A percentile compares a stretch with the other conserved stretches of the same genome.
Conservation (phyloP, 2,113 vertebrate genomes). For the Butastur rufipennis region DNA sequence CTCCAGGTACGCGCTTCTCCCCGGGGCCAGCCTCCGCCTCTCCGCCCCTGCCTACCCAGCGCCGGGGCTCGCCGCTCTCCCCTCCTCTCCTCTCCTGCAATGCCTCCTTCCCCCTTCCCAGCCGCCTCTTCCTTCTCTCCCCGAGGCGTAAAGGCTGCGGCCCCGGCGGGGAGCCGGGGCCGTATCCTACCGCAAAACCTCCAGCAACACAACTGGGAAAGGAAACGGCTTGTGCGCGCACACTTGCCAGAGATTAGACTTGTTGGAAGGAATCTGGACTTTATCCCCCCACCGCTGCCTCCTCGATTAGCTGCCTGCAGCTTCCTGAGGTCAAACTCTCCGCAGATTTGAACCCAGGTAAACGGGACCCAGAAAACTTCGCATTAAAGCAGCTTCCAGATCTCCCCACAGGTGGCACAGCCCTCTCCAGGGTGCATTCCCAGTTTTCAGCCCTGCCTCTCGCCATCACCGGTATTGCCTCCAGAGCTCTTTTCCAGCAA, state of each 20-base stretch:
- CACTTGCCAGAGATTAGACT: constrained; percentile 11
- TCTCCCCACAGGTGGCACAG: neutral
- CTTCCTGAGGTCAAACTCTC: neutral
- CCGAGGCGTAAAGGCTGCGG: neutral
- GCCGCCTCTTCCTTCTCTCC: neutral
- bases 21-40: neutral
- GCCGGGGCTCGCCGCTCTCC: neutral
- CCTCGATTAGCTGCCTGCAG: neutral
- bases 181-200: neutral
- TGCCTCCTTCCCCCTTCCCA: neutral
- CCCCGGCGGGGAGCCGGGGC: neutral
- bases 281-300: constrained; percentile 10
- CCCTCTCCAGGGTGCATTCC: neutral
- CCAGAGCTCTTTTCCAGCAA: neutral
- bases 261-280: constrained; percentile 33
- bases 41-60: neutral
- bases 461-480: neutral
- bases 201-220: neutral
- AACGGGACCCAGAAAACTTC: neutral
- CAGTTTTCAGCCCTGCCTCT: neutral
- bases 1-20: neutral
- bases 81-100: neutral
- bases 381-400: neutral
- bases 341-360: neutral
- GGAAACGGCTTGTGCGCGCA: neutral